A percentile compares a stretch with the other conserved stretches of the same genome.
These are phyloP conservation scores for Alethe diademata DNA, from an alignment of 2,113 vertebrate genomes.

Conservation along the genomic window DNA sequence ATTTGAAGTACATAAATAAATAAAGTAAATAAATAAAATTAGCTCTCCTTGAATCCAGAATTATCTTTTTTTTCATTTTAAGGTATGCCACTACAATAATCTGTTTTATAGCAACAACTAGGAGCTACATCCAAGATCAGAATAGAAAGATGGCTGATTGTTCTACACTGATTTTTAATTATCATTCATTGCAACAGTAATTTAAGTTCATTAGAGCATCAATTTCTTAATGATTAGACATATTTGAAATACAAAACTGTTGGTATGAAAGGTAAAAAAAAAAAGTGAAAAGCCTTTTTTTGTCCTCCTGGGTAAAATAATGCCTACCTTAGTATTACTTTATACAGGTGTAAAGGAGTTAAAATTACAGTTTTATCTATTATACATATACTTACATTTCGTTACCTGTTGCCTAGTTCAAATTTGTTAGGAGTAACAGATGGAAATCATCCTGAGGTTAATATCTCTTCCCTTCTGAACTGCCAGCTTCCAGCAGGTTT, in stretches of 20 bases:
- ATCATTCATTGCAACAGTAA: background rate
- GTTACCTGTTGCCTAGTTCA: background rate
- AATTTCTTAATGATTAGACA: background rate
- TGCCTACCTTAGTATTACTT: background rate
- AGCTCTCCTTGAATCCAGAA: background rate
- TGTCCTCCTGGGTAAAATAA: background rate
- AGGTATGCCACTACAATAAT: background rate
- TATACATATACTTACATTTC: background rate
- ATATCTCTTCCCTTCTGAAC: slow-evolving; percentile 9
- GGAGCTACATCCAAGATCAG: background rate
- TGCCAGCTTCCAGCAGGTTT: background rate
- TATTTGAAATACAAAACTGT: background rate
- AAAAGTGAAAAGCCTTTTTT: background rate
- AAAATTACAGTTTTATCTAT: background rate
- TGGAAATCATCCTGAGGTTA: slow-evolving; percentile 38
- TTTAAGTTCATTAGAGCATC: background rate
- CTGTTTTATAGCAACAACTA: background rate
- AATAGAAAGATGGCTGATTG: background rate
- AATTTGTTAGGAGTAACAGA: slow-evolving; percentile 18
- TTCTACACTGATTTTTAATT: background rate
- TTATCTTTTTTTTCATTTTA: background rate
- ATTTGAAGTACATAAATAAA: background rate
- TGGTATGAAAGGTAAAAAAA: background rate
- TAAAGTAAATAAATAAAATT: background rate
- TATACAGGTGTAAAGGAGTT: background rate